Evolutionary conservation across 2,888 invertebrate species (phyloP), one percentile per base, ranked within the genome.

Genomic region (Gastrophysa polygoni): DNA sequence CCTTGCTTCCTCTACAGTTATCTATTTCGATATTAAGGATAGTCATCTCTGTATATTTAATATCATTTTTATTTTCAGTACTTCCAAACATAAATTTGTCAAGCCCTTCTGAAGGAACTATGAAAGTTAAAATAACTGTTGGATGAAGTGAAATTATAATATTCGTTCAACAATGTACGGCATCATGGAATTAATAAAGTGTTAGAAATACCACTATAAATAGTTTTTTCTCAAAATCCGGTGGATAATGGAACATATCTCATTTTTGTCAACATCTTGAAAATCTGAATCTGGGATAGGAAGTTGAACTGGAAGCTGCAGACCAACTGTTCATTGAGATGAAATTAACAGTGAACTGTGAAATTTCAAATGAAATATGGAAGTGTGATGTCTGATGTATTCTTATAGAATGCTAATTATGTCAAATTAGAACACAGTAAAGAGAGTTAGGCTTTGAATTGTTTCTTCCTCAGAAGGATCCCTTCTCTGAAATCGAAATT

Each of bases 41-140:
- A n/a, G n/a, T n/a, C n/a, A n/a, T n/a, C n/a, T n/a, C 8, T n/a
- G 14, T 0, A 17, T 16, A 29, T 49, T 32, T 38, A 49, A 46
- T 32, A 47, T 57, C 24, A 5, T 57, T 63, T 54, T 57, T 59
- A 72, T 71, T 78, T 79, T 76, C 76, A 79, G 79, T 75, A 67
- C n/a, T n/a, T n/a, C 73, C 73, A 74, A 77, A 78, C 72, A 75
- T 77, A 80, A 79, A 77, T 78, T 75, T 75, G 71, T 75, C 77
- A 78, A 76, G 75, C 73, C 73, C 68, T 77, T 77, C 74, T 75
- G 77, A 77, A 68, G 74, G 71, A 65, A 68, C 71, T 52, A 67
- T 75, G 71, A 72, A 71, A 74, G 74, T 77, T 61, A 75, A 72
- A 68, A 71, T 72, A 57, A 70, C 59, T 29, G 68, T 69, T 67